Base-by-base conservation (phyloP, 2,113 vertebrate species). In the Dromas ardeola region DNA sequence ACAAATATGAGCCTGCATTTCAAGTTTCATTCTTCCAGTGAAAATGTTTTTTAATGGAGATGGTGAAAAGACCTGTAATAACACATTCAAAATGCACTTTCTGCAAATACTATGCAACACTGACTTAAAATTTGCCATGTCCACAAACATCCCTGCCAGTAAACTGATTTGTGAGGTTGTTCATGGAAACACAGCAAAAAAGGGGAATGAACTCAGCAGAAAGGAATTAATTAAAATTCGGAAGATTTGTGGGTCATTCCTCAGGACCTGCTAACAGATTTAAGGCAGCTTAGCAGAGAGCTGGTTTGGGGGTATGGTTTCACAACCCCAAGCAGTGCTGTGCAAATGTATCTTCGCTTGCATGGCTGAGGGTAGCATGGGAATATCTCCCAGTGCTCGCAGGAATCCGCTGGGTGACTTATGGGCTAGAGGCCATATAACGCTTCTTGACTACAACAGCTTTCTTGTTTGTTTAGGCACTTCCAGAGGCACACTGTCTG, bases 101-200 rank as follows among this genome's bases (percentile, higher is more conserved):
- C 94, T 93, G 86, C 90, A 93, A 91, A 90, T 88, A 91, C 63
- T 69, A 70, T 73, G 90, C 86, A 97, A 96, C 67, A 59, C 80
- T 93, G 93, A 58, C 89, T 94, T 86, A 91, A 95, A 96, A 96
- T 95, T 95, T 96, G 95, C 91, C 93, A 65, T 93, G 90, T 94
- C 94, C 80, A 96, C 73, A 93, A 94, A 88, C 88, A 66, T 65
- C 73, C 67, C 65, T 95, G 96, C 83, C 96, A 93, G 83, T 73
- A 93, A 93, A 91, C 95, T 96, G 96, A 95, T 97, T 97, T 97
- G 95, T 95, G 91, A 93, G 94, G 69, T 84, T 87, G 89, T 84
- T 96, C 96, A 82, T 62, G 71, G 96, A 97, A 96, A 93, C 86
- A 81, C 92, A 96, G 88, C 78, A 96, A 78, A 98, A 95, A 86